Percentiles rank a stretch among this genome's conserved stretches.
Evolutionary conservation across 2,113 vertebrate species (phyloP).

Genomic region (Nyctereutes procyonoides): DNA sequence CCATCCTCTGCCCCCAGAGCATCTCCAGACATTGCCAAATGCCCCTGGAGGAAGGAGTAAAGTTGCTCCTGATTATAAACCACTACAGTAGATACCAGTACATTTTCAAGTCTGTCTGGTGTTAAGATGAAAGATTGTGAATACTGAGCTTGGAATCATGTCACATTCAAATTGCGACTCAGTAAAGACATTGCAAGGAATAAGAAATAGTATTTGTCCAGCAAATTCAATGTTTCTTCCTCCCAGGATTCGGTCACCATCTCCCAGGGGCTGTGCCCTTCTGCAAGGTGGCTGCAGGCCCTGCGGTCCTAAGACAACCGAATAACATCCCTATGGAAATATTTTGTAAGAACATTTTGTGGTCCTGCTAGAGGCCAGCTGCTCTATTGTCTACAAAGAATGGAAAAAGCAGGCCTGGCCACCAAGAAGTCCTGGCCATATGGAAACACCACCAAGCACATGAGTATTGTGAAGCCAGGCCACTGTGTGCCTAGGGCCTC

Average conservation of each 20-base stretch:
- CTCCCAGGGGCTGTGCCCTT: neutral
- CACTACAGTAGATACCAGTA: rapidly evolving
- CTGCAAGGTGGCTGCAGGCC: rapidly evolving
- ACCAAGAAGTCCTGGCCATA: neutral
- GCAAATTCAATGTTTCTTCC: neutral
- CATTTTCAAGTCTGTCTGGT: neutral
- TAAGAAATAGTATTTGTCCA: neutral
- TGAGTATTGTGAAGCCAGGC: rapidly evolving
- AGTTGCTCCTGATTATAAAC: rapidly evolving
- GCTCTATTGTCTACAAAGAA: neutral
- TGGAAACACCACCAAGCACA: rapidly evolving
- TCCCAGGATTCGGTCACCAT: neutral
- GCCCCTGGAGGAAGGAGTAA: neutral
- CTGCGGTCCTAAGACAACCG: rapidly evolving
- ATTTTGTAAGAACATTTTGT: rapidly evolving
- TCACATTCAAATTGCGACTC: neutral
- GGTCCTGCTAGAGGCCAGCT: rapidly evolving
- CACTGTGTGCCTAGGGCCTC: no score
- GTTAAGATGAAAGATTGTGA: neutral
- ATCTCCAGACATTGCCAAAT: neutral
- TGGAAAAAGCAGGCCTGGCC: neutral
- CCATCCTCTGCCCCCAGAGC: no score
- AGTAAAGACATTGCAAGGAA: neutral
- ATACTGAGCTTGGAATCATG: neutral
- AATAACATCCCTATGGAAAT: rapidly evolving